Evolutionary conservation across 2,797 vertebrate genomes (phyloP).

Genomic region (Typhlichthys eigenmanni): DNA sequence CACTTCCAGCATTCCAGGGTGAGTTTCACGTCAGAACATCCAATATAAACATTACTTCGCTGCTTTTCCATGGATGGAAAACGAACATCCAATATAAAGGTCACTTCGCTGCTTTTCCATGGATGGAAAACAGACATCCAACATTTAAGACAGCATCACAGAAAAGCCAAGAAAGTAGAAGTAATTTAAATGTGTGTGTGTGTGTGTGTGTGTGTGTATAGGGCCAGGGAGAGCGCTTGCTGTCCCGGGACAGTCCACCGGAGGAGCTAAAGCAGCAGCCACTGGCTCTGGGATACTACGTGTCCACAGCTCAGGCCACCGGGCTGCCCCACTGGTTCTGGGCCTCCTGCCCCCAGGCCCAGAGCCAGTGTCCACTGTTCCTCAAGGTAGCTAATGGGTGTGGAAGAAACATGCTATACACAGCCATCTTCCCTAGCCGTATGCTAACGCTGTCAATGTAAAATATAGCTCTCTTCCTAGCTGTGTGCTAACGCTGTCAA

Average conservation of each 20-base stretch:
- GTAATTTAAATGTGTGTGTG: neutral
- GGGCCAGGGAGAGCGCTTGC: constrained; percentile 93
- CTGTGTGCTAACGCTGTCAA: no score
- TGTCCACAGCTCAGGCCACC: constrained; percentile 94
- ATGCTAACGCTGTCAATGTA: neutral
- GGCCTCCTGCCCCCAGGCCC: constrained; percentile 95
- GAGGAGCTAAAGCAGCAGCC: constrained; percentile 98
- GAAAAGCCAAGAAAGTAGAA: neutral
- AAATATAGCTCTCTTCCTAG: no score
- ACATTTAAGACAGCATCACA: no score
- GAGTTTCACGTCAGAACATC: constrained; percentile 56
- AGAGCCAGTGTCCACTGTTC: constrained; percentile 97
- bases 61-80: no score
- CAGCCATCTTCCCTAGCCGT: no score
- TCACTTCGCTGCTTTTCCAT: no score
- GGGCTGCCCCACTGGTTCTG: constrained; percentile 98
- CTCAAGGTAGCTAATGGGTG: constrained; percentile 82
- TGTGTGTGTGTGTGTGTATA: constrained; percentile 47
- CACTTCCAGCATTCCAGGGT: constrained; percentile 94
- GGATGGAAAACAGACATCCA: no score
- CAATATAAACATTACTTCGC: no score
- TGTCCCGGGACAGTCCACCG: constrained; percentile 90
- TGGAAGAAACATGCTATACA: neutral
- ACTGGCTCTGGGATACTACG: constrained; percentile 94
- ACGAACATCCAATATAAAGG: no score